phyloP scores from a whole-genome alignment of 1,140 invertebrate species.

The Ips nitidus region DNA sequence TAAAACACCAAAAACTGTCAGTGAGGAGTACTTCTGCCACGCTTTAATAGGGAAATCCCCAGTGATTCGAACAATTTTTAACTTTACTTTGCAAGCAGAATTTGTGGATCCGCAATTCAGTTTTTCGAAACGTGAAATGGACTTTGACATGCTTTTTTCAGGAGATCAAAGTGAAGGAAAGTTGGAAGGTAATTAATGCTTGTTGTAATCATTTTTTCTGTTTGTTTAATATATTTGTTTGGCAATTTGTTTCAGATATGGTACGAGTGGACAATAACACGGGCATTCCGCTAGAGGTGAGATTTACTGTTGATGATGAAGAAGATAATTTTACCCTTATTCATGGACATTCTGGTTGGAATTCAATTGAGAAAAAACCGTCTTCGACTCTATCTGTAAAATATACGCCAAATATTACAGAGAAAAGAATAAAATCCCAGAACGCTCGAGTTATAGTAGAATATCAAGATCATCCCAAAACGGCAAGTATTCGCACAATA shows the following conservation, averaged over 20 bases:
- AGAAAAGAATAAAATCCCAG: conserved; percentile 30
- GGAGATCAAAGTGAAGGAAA: conserved; percentile 3
- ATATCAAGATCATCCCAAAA: conserved; percentile 42
- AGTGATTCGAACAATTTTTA: not conserved
- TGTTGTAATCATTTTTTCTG: too few relatives aligned
- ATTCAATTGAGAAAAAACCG: too few relatives aligned
- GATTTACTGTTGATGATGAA: conserved; percentile 7
- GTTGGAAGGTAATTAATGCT: conserved; percentile 2
- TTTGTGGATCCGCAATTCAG: conserved; percentile 43
- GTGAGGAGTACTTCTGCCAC: conserved; percentile 44
- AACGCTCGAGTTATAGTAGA: conserved; percentile 34
- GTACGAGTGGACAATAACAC: conserved; percentile 16
- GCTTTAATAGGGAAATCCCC: conserved; percentile 36
- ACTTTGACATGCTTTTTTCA: conserved; percentile 41
- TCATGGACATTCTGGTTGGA: not conserved
- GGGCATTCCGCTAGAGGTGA: conserved; percentile 16
- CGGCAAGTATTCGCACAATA: conserved; percentile 22
- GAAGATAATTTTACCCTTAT: conserved; percentile 12
- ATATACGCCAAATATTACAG: conserved; percentile 33
- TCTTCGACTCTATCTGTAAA: not conserved
- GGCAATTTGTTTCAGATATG: conserved; percentile 9
- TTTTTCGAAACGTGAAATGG: conserved; percentile 38
- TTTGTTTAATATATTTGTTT: too few relatives aligned
- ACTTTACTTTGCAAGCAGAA: conserved; percentile 37
- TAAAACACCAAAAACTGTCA: conserved; percentile 30